Evolutionary conservation across 1,140 invertebrate species (phyloP).

Genomic region (Nebria ingens): DNA sequence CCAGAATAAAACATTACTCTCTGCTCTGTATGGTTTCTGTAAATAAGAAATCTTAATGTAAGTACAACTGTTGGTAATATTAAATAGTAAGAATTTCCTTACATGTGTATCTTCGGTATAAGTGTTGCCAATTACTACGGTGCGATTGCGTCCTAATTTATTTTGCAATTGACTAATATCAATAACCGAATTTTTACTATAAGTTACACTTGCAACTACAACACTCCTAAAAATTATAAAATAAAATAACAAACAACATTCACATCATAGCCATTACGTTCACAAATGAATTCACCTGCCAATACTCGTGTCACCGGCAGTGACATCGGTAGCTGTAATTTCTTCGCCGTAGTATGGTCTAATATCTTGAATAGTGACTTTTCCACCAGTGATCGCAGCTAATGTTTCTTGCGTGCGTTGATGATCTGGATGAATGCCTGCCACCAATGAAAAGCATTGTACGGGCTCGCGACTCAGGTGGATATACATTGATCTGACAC

Average conservation of each 20-base stretch:
- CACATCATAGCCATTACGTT: conserved; percentile 6
- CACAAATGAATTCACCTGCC: conserved; percentile 23
- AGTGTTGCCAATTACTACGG: conserved; percentile 9
- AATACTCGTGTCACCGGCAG: conserved; percentile 28
- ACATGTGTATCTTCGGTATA: neutral
- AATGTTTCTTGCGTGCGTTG: conserved; percentile 59
- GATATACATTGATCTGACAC: conserved; percentile 54
- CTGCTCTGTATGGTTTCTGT: conserved; percentile 56
- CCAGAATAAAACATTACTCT: conserved; percentile 56
- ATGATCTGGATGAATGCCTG: conserved; percentile 58
- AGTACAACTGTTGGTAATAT: neutral
- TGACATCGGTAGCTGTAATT: conserved; percentile 36
- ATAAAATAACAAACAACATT: conserved; percentile 14
- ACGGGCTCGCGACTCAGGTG: conserved; percentile 52
- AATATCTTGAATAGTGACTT: conserved; percentile 60
- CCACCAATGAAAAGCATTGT: conserved; percentile 69
- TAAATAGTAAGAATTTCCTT: neutral
- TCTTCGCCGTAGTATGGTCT: conserved; percentile 50
- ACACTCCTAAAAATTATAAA: conserved; percentile 48
- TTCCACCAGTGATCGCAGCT: conserved; percentile 62
- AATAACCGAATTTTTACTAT: conserved; percentile 53
- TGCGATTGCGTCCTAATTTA: conserved; percentile 21
- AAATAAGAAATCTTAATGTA: conserved; percentile 27
- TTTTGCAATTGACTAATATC: conserved; percentile 57
- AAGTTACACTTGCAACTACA: conserved; percentile 61